Percentiles rank a stretch among this genome's conserved stretches.
Conservation (phyloP, 1,140 invertebrate species). For the Drosophila pallidifrons region DNA sequence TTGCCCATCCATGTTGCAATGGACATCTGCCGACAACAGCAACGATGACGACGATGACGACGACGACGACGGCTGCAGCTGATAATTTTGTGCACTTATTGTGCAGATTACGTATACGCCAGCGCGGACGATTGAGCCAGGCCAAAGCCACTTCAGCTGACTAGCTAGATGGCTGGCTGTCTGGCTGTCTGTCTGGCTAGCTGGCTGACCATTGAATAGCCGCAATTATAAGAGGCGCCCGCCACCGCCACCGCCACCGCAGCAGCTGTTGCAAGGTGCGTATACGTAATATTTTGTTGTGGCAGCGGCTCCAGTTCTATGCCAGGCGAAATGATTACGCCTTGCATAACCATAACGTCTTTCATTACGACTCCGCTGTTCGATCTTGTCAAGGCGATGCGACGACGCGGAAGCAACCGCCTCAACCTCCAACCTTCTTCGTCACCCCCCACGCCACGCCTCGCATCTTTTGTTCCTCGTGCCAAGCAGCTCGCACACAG, state of each 20-base stretch:
- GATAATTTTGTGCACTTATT: conserved; percentile 78
- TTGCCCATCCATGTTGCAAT: conserved; percentile 69
- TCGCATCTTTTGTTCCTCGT: background rate
- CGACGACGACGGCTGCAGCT: conserved; percentile 49
- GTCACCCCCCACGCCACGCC: background rate
- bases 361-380: background rate
- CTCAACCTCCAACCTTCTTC: conserved; percentile 3
- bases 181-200: background rate
- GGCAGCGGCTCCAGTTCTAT: conserved; percentile 45
- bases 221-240: conserved; percentile 46
- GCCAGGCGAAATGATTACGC: conserved; percentile 2
- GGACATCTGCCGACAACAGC: conserved; percentile 64
- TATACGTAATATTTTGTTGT: conserved; percentile 72
- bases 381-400: conserved; percentile 34
- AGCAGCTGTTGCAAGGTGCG: conserved; percentile 67
- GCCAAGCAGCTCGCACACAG: conserved; percentile 45
- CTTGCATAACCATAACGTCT: conserved; percentile 19
- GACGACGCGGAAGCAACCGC: conserved; percentile 28
- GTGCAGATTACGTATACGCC: conserved; percentile 63
- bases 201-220: conserved; percentile 45
- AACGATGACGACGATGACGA: background rate
- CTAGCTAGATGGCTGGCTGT: background rate
- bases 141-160: background rate
- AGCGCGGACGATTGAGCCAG: conserved; percentile 34
- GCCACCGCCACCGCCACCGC: background rate